Evolutionary conservation across 2,888 invertebrate species (phyloP), one percentile per base, ranked within the genome.

Genomic region (Terebella lapidaria): DNA sequence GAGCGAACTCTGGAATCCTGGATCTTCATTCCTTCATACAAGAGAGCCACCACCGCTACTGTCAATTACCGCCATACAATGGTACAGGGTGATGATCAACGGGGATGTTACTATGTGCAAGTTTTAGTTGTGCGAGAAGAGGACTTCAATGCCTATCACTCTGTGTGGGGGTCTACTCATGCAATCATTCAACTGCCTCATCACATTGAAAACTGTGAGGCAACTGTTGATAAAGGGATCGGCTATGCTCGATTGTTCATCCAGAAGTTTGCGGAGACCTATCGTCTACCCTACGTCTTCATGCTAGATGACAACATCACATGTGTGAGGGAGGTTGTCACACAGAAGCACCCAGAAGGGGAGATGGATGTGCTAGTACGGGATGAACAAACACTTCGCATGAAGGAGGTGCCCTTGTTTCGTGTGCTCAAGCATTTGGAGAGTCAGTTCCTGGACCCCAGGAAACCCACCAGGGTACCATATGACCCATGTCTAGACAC

Each of bases 251-350:
- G 63, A 22, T 26, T 53, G 2, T 63, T 63, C 52, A 60, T 60
- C n/a, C 63, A 63, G 20, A 20, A 25, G 22, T 58, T 63, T 54
- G 60, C 63, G 2, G 51, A 60, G 42, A 4, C 15, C 3, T 51
- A 49, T n/a, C 15, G 45, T 3, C 49, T 54, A 15, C 5, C n/a
- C 27, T 46, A 28, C 15, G 52, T 63, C 26, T 59, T 62, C 35
- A 53, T 62, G 28, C 1, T 62, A 2, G 62, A 62, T 30, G 62
- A 62, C 54, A 62, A 54, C 25, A 56, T 62, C 29, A 35, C 42
- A 10, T 35, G 10, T 35, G 42, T 35, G 10, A 10, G n/a, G 10
- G 42, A 35, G 42, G n/a, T 35, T 35, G 10, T 15, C 10, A 35
- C 42, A 35, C 10, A 35, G n/a, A n/a, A 15, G n/a, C 10, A 35